phyloP scores from a whole-genome alignment of 2,888 invertebrate species.

The Ommatoiulus sabulosus region DNA sequence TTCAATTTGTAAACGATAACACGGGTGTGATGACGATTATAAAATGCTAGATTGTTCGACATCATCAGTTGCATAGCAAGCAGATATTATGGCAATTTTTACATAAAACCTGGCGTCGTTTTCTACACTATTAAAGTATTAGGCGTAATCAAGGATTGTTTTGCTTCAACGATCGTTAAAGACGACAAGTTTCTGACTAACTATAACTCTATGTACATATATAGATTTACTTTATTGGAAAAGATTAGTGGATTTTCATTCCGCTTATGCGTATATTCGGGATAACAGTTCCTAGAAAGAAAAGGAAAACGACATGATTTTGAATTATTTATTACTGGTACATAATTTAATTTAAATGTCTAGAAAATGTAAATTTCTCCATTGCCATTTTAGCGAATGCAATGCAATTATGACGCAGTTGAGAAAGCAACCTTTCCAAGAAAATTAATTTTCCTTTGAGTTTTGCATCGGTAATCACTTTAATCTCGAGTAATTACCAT shows the following conservation, averaged over 20 bases:
- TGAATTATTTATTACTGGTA: not conserved
- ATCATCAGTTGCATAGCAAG: conserved; percentile 3
- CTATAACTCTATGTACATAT: no score
- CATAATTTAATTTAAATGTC: not conserved
- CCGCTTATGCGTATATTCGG: no score
- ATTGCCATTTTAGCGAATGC: not conserved
- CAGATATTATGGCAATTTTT: not conserved
- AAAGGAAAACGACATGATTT: not conserved
- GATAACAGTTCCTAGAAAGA: not conserved
- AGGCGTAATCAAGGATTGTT: not conserved
- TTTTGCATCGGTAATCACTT: not conserved
- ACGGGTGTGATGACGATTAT: not conserved
- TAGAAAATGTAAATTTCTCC: not conserved
- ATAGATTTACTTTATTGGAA: no score
- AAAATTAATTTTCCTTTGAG: not conserved
- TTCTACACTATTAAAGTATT: not conserved
- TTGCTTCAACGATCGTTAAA: not conserved
- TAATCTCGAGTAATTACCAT: not conserved
- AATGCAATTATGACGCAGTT: not conserved
- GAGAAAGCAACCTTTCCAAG: not conserved
- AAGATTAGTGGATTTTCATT: not conserved
- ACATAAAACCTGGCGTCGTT: not conserved
- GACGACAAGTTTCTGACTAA: not conserved
- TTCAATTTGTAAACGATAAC: conserved; percentile 28
- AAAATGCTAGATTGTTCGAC: not conserved